A percentile compares a stretch with the other conserved stretches of the same genome.
Conservation (phyloP, 2,797 vertebrate genomes). For the Antennarius maculatus region DNA sequence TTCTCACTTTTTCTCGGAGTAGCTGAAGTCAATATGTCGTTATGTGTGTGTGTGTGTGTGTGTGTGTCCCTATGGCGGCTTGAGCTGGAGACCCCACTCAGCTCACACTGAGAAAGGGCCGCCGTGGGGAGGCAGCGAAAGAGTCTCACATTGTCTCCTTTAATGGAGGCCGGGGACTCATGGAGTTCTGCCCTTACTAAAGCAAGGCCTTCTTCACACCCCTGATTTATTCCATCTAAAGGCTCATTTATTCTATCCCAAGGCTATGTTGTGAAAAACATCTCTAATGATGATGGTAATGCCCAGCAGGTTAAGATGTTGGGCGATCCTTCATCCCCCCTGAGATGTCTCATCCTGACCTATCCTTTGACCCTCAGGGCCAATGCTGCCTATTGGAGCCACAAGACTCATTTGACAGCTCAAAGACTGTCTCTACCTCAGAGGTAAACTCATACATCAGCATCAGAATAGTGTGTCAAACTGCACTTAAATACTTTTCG, state of each 20-base stretch:
- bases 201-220: constrained; percentile 58
- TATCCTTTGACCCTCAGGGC: constrained; percentile 67
- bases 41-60: neutral
- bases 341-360: constrained; percentile 65
- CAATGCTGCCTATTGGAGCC: constrained; percentile 67
- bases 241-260: constrained; percentile 77
- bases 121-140: constrained; percentile 55
- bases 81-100: constrained; percentile 43
- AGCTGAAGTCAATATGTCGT: constrained; percentile 29
- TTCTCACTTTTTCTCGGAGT: constrained; percentile 44
- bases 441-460: constrained; percentile 52
- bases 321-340: constrained; percentile 65
- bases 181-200: constrained; percentile 61
- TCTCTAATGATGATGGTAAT: constrained; percentile 77
- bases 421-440: constrained; percentile 62
- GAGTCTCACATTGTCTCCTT: constrained; percentile 59
- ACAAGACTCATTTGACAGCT: constrained; percentile 73
- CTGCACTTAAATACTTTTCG: constrained; percentile 25
- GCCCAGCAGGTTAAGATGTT: constrained; percentile 71
- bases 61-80: constrained; percentile 48
- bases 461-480: constrained; percentile 37
- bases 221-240: constrained; percentile 73
- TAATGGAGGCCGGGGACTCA: constrained; percentile 66
- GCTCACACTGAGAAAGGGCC: constrained; percentile 58
- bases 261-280: constrained; percentile 77